phyloP scores from a whole-genome alignment of 2,113 vertebrate species.

The Hippolais icterina region DNA sequence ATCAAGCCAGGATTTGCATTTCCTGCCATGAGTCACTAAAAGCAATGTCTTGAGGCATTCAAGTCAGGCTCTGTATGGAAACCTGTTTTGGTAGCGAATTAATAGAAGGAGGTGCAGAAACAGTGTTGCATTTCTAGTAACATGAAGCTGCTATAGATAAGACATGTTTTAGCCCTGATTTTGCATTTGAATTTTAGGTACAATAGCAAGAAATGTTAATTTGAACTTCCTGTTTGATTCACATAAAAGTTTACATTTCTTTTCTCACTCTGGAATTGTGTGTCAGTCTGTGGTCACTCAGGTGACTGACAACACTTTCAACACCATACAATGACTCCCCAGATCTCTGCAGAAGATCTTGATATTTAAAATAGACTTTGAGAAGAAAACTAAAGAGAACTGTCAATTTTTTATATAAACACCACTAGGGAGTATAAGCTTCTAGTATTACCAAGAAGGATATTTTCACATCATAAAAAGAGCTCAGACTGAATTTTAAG shows the following conservation, averaged over 20 bases:
- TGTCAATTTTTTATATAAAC: constrained; percentile 15
- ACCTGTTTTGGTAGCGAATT: background rate
- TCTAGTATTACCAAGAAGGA: constrained; percentile 10
- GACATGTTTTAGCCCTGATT: background rate
- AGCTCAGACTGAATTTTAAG: constrained; percentile 32
- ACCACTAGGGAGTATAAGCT: background rate
- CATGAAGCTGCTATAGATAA: background rate
- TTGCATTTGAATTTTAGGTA: background rate
- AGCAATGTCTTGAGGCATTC: background rate
- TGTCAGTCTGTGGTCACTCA: background rate
- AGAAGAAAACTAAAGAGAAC: background rate
- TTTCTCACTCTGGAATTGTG: background rate
- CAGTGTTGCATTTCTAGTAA: background rate
- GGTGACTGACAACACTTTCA: background rate
- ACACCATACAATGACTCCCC: background rate
- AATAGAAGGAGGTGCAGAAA: background rate
- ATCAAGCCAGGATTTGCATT: background rate
- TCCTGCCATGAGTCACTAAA: background rate
- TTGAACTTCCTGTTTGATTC: background rate
- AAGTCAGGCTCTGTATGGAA: background rate
- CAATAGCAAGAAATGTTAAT: background rate
- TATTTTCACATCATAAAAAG: constrained; percentile 69
- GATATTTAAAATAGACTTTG: background rate
- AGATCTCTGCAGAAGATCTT: background rate
- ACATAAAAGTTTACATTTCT: background rate